Conservation (phyloP, 1,140 invertebrate species). For the Planococcus citri region DNA sequence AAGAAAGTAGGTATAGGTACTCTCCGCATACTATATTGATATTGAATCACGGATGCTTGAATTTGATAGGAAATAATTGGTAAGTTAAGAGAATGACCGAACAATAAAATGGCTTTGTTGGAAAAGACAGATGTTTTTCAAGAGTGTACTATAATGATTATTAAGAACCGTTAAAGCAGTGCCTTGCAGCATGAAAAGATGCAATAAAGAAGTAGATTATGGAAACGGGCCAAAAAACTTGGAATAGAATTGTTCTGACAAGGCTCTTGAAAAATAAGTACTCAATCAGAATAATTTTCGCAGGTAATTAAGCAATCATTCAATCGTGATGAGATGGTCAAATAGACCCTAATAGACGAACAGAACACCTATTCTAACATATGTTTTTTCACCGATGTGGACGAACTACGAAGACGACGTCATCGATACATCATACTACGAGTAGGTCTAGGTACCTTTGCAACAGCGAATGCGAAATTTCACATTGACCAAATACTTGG, state of each 20-base stretch:
- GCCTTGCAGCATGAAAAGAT: slow-evolving; percentile 6
- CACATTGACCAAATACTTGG: background rate
- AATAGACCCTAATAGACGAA: background rate
- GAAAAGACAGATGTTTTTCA: background rate
- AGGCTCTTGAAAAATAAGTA: slow-evolving; percentile 1
- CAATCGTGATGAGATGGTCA: background rate
- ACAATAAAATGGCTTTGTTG: slow-evolving; percentile 3
- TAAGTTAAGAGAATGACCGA: slow-evolving; percentile 6
- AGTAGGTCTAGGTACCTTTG: too few species aligned
- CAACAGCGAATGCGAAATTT: too few species aligned
- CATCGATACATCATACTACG: background rate
- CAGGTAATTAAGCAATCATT: slow-evolving; percentile 3
- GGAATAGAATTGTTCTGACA: background rate
- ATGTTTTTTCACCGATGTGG: background rate
- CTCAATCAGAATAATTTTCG: slow-evolving; percentile 1
- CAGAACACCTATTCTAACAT: background rate
- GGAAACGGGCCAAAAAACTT: background rate
- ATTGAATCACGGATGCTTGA: slow-evolving; percentile 6
- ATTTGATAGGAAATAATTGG: background rate
- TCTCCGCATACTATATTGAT: too few species aligned
- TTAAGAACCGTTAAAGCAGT: slow-evolving; percentile 6
- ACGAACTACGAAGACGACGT: too few species aligned
- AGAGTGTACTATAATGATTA: background rate
- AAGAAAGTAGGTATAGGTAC: slow-evolving; percentile 1
- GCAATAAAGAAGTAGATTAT: slow-evolving; percentile 2